Conservation (phyloP, 2,888 invertebrate genomes). For the Incurvaria masculella region DNA sequence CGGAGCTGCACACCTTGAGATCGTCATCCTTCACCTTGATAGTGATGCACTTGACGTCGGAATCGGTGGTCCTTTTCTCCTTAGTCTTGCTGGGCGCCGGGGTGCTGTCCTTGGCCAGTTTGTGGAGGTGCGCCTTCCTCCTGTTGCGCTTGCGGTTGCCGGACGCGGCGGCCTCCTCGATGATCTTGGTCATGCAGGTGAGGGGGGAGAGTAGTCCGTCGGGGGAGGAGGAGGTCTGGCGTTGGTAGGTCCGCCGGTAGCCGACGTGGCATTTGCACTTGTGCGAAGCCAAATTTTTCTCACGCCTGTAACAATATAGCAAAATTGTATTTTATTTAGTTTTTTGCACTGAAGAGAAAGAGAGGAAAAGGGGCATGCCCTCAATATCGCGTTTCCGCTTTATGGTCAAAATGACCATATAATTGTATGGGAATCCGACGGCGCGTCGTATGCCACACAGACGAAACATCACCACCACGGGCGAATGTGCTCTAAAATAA, state of each 20-base stretch:
- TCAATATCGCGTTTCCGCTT: too few species aligned
- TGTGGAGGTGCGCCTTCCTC: neutral
- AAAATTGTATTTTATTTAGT: too few species aligned
- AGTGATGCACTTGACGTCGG: constrained; percentile 5
- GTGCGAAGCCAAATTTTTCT: constrained; percentile 25
- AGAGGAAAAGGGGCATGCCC: too few species aligned
- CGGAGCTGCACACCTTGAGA: neutral
- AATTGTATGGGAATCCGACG: too few species aligned
- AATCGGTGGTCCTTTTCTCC: constrained; percentile 17
- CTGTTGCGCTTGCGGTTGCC: constrained; percentile 22
- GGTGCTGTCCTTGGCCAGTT: constrained; percentile 14
- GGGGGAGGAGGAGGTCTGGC: constrained; percentile 36
- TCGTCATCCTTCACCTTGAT: constrained; percentile 4
- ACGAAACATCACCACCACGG: too few species aligned
- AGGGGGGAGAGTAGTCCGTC: constrained; percentile 21
- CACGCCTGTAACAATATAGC: constrained; percentile 25
- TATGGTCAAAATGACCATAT: too few species aligned
- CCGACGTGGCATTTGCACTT: constrained; percentile 31
- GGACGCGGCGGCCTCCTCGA: constrained; percentile 16
- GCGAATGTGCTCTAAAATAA: too few species aligned
- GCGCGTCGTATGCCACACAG: too few species aligned
- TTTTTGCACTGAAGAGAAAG: too few species aligned
- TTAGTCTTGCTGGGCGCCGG: constrained; percentile 18
- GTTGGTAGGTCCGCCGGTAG: constrained; percentile 27
- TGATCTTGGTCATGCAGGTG: neutral